A percentile compares a stretch with the other conserved stretches of the same genome.
These are phyloP conservation scores for Phasia obesa DNA, from an alignment of 2,888 invertebrate genomes.

Conservation along the genomic window DNA sequence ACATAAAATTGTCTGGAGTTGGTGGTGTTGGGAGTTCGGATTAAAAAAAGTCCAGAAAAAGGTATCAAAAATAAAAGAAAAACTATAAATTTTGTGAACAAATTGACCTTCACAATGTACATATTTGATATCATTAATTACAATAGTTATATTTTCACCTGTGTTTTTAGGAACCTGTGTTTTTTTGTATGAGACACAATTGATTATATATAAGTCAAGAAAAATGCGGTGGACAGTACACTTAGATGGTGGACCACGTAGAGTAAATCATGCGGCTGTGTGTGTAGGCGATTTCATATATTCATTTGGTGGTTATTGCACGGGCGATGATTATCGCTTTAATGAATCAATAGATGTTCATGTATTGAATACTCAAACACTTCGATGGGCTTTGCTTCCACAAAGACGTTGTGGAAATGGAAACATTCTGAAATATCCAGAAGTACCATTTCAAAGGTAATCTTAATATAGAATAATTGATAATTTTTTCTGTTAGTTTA, in stretches of 20 bases:
- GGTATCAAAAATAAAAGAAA: slow-evolving; percentile 12
- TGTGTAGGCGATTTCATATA: slow-evolving; percentile 90
- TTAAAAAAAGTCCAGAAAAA: not conserved
- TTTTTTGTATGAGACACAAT: not conserved
- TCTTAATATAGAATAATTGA: not conserved
- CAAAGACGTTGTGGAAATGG: slow-evolving; percentile 83
- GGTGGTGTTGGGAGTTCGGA: not conserved
- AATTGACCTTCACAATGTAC: no score
- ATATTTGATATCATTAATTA: slow-evolving; percentile 51
- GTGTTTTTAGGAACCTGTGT: slow-evolving; percentile 25
- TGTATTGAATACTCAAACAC: slow-evolving; percentile 89
- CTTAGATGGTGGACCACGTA: slow-evolving; percentile 94
- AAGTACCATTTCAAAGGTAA: slow-evolving; percentile 88
- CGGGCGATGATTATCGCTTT: slow-evolving; percentile 88
- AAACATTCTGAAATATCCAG: slow-evolving; percentile 82
- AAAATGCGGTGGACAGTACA: slow-evolving; percentile 92
- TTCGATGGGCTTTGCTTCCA: slow-evolving; percentile 84
- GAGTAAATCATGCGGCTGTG: slow-evolving; percentile 96
- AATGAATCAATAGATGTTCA: slow-evolving; percentile 93
- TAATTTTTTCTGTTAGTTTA: not conserved
- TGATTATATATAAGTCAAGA: not conserved
- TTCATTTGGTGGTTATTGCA: slow-evolving; percentile 96
- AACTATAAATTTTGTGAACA: no score
- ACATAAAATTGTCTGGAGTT: slow-evolving; percentile 1
- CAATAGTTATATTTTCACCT: not conserved